Base-by-base conservation (phyloP, 2,888 invertebrate species). In the Caenorhabditis doughertyi region DNA sequence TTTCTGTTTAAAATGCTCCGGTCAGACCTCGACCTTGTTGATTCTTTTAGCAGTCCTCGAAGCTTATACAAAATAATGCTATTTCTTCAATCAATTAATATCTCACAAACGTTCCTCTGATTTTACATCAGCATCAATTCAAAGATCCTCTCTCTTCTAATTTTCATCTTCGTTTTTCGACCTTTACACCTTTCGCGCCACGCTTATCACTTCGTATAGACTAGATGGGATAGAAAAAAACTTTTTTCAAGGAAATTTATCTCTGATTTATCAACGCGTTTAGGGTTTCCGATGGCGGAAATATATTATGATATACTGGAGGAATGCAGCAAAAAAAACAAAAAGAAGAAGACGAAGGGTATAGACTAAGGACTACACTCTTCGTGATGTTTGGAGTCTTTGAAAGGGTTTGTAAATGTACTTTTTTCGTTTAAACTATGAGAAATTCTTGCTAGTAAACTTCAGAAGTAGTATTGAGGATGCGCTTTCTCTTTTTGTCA, bases 231-330 rank as follows among this genome's bases (percentile, higher is more conserved):
- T 4, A 11, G 16, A 32, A 9, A 32, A 9, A 13, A 42, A 42
- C 13, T 18, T 13, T 47, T 47, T 47, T 47, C 44, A 18, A 47
- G 44, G 44, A 55, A 55, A 53, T 53, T 53, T 27, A 53, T 53
- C 53, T 16, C 18, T 55, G 55, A 55, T 55, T 18, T 55, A 55
- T 55, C 55, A 55, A 55, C 55, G 32, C 55, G 55, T 55, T 55
- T 55, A 18, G 18, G 7, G 25, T 23, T 51, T 23, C 11, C 51
- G 18, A 3, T 18, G 44, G 8, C 55, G 55, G 55, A 55, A 55
- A 18, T n/a, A n/a, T n/a, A n/a, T n/a, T n/a, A n/a, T n/a, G n/a
- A n/a, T n/a, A n/a, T 18, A 47, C 18, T 7, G 7, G 44, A 4
- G 3, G 18, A 47, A 8, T 39, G 3, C 16, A 32, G 39, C 3